Percentiles rank a stretch among this genome's conserved stretches.
Conservation (phyloP, 53 echinoderm and acorn worm species). For the Patiria pectinifera region DNA sequence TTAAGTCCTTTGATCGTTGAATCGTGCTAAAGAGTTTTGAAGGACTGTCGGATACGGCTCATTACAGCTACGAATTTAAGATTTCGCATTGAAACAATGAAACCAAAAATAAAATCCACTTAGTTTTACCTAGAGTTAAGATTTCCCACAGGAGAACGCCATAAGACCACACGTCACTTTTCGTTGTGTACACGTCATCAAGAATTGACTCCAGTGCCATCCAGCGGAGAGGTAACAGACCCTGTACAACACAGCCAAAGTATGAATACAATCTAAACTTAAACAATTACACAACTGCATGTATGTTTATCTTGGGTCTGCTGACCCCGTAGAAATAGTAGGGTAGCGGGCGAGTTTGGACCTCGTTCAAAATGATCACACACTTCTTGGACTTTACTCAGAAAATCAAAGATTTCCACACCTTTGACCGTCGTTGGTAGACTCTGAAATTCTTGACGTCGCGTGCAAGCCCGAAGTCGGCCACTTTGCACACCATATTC, state of each 20-base stretch:
- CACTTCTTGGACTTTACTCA: too few relatives aligned
- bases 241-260: background rate
- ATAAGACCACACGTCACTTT: too few relatives aligned
- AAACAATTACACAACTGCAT: background rate
- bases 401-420: background rate
- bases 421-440: constrained; percentile 24
- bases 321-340: background rate
- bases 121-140: background rate
- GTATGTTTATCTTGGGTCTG: background rate
- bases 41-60: too few relatives aligned
- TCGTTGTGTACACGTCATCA: too few relatives aligned
- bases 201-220: background rate
- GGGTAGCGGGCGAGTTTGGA: too few relatives aligned
- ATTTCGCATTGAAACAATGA: background rate
- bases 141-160: background rate
- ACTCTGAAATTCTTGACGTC: constrained; percentile 52
- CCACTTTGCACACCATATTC: constrained; percentile 72
- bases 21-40: too few relatives aligned
- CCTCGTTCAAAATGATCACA: too few relatives aligned
- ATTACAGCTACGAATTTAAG: background rate
- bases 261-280: background rate
- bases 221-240: background rate
- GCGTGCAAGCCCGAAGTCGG: constrained; percentile 79
- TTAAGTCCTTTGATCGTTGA: too few relatives aligned
- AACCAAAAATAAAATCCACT: background rate